A percentile compares a stretch with the other conserved stretches of the same genome.
phyloP scores from a whole-genome alignment of 2,888 invertebrate genomes.

The Parnassius orleans region DNA sequence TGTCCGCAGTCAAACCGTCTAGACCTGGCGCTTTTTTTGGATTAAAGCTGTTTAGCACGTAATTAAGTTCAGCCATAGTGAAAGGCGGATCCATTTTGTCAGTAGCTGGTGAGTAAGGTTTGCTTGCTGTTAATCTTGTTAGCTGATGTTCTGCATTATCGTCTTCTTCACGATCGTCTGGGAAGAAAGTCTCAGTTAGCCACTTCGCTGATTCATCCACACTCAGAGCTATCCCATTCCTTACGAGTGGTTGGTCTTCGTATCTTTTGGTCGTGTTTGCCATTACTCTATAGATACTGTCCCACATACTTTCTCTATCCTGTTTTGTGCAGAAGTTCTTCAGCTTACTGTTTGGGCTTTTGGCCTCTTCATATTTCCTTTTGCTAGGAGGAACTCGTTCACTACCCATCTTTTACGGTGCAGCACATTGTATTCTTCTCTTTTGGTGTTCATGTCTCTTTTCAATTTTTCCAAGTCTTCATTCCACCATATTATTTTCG shows the following conservation, averaged over 20 bases:
- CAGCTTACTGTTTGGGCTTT: slow-evolving; percentile 25
- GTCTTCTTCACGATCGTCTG: not conserved
- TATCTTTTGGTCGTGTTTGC: slow-evolving; percentile 9
- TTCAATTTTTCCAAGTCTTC: no score
- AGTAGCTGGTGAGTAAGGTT: no score
- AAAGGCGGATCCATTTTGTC: not conserved
- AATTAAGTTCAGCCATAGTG: not conserved
- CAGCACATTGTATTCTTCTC: no score
- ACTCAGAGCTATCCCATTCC: slow-evolving; percentile 10
- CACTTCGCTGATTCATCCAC: no score
- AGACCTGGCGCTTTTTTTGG: not conserved
- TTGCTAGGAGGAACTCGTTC: not conserved
- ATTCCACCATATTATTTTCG: no score
- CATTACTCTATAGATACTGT: slow-evolving; percentile 28
- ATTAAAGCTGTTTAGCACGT: not conserved
- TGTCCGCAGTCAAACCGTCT: not conserved
- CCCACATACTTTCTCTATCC: slow-evolving; percentile 30
- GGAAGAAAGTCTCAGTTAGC: slow-evolving; percentile 25
- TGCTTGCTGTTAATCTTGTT: no score
- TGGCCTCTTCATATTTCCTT: slow-evolving; percentile 9
- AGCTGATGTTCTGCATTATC: not conserved
- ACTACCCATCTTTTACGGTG: no score
- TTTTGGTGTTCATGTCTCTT: no score
- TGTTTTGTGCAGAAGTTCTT: slow-evolving; percentile 31
- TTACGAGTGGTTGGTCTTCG: slow-evolving; percentile 19